These are phyloP conservation scores for Phoebastria nigripes DNA, from an alignment of 2,797 vertebrate species.

Conservation along the genomic window DNA sequence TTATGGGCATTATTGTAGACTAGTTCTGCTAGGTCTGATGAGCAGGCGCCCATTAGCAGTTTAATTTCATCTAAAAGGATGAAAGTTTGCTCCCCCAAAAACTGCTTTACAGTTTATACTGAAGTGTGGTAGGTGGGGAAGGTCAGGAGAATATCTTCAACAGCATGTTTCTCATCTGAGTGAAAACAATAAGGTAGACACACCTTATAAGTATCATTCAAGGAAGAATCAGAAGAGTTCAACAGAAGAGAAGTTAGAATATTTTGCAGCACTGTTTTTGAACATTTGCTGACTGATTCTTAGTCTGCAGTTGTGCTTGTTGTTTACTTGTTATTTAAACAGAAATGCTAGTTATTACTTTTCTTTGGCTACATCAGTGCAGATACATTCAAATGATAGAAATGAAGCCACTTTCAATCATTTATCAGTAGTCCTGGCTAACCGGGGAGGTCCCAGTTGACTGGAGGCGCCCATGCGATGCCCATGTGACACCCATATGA, in stretches of 20 bases:
- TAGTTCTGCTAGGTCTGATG: background rate
- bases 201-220: background rate
- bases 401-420: background rate
- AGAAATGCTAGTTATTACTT: background rate
- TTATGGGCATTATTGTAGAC: background rate
- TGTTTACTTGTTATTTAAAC: background rate
- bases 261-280: background rate
- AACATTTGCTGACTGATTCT: background rate
- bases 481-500: no score
- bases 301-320: background rate
- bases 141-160: background rate
- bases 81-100: background rate
- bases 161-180: background rate
- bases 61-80: background rate
- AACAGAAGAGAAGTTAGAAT: background rate
- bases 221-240: background rate
- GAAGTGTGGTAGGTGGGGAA: fast-evolving
- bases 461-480: background rate
- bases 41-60: background rate
- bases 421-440: background rate
- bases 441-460: fast-evolving
- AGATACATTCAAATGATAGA: background rate
- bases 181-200: background rate
- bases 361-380: background rate
- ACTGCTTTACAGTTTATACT: background rate